These are phyloP conservation scores for Sycophila sp. DNA, from an alignment of 1,140 invertebrate genomes.

Conservation along the genomic window DNA sequence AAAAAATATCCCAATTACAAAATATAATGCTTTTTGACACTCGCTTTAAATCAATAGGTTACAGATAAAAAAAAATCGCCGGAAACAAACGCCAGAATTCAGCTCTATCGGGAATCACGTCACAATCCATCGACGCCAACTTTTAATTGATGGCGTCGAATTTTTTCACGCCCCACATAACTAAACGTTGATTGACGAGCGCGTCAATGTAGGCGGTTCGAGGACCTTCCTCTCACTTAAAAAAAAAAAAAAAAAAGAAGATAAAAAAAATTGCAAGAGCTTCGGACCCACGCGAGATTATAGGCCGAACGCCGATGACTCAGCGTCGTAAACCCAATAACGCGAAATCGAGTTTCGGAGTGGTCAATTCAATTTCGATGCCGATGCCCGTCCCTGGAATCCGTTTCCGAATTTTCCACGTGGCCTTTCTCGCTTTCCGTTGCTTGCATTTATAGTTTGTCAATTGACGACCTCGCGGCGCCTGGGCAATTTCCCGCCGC, in stretches of 20 bases:
- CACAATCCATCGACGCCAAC: neutral
- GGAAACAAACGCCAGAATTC: neutral
- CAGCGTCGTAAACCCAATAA: neutral
- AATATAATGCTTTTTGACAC: too few species aligned
- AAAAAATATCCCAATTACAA: too few species aligned
- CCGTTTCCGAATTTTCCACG: neutral
- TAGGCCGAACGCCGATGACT: neutral
- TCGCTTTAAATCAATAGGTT: too few species aligned
- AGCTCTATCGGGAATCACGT: neutral
- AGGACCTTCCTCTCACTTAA: too few species aligned
- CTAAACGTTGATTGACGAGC: neutral
- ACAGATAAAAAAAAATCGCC: too few species aligned
- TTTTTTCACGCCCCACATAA: neutral
- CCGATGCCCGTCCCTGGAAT: too few species aligned
- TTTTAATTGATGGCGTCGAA: neutral
- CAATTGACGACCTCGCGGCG: constrained; percentile 17
- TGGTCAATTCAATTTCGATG: constrained; percentile 7
- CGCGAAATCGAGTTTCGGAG: neutral
- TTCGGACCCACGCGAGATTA: neutral
- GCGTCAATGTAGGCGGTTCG: too few species aligned
- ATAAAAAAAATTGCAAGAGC: neutral
- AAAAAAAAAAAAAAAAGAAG: too few species aligned
- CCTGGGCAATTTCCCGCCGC: too few species aligned
- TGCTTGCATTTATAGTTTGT: neutral
- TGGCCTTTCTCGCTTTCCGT: neutral